A percentile compares a stretch with the other conserved stretches of the same genome.
These are phyloP conservation scores for Volucella inflata DNA, from an alignment of 2,888 invertebrate species.

Conservation along the genomic window DNA sequence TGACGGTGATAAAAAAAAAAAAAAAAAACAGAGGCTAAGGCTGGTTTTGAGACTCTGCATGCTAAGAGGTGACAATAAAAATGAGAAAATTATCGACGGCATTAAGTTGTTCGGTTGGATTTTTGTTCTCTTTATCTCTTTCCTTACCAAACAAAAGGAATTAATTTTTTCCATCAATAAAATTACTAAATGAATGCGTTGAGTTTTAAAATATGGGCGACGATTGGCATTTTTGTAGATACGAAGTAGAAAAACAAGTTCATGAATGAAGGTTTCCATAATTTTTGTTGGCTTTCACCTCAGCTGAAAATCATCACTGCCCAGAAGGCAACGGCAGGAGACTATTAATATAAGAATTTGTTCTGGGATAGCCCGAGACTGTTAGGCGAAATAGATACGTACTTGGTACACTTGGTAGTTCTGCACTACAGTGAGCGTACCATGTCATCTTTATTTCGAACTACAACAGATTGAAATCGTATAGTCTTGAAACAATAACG, in stretches of 20 bases:
- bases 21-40: background rate
- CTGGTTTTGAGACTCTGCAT: constrained; percentile 34
- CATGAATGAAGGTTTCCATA: background rate
- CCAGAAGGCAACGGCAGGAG: no score
- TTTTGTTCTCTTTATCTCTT: background rate
- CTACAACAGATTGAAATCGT: no score
- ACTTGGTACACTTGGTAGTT: no score
- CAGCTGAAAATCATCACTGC: no score
- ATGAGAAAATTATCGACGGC: constrained; percentile 42
- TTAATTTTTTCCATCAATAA: constrained; percentile 41
- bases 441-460: no score
- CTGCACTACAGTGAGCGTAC: no score
- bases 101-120: constrained; percentile 13
- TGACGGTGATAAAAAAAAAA: constrained; percentile 53
- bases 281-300: background rate
- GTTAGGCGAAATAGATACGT: no score
- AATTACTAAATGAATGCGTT: constrained; percentile 16
- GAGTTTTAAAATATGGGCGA: background rate
- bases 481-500: no score
- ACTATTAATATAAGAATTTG: no score
- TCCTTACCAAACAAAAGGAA: constrained; percentile 60
- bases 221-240: constrained; percentile 23
- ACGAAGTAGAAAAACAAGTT: constrained; percentile 17
- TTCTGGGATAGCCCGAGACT: no score
- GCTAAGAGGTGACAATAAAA: constrained; percentile 59